Conservation (phyloP, 2,797 vertebrate genomes). For the Myotis vivesi region DNA sequence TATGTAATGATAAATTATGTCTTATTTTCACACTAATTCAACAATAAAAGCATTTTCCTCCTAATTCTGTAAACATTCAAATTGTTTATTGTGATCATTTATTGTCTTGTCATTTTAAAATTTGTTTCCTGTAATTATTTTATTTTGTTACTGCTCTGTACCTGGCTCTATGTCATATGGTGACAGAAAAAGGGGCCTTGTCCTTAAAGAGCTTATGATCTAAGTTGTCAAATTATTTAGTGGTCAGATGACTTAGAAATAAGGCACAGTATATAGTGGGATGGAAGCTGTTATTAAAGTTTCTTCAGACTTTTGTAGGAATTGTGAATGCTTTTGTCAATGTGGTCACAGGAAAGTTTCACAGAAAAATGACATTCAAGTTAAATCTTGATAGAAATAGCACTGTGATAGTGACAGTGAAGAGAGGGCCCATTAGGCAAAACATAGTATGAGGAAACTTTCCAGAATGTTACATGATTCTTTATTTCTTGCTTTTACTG, state of each 20-base stretch:
- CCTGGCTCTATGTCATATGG: background rate
- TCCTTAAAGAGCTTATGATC: background rate
- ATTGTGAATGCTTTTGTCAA: background rate
- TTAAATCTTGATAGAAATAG: background rate
- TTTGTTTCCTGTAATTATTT: background rate
- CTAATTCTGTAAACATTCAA: background rate
- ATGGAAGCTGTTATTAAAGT: background rate
- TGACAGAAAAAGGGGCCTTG: background rate
- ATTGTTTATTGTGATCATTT: background rate
- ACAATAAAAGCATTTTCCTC: background rate
- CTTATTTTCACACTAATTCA: constrained; percentile 11
- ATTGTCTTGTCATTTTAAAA: background rate
- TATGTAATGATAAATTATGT: background rate
- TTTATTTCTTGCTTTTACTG: background rate
- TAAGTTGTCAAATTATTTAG: background rate
- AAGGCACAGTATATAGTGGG: background rate
- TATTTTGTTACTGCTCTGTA: background rate
- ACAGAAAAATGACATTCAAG: background rate
- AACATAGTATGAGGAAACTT: background rate
- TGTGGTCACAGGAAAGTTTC: background rate
- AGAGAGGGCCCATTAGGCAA: background rate
- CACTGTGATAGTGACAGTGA: fast-evolving
- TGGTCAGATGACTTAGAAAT: background rate
- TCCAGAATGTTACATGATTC: background rate
- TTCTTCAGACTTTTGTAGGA: background rate